Conservation (phyloP, 2,113 vertebrate genomes). For the Poicephalus gulielmi region DNA sequence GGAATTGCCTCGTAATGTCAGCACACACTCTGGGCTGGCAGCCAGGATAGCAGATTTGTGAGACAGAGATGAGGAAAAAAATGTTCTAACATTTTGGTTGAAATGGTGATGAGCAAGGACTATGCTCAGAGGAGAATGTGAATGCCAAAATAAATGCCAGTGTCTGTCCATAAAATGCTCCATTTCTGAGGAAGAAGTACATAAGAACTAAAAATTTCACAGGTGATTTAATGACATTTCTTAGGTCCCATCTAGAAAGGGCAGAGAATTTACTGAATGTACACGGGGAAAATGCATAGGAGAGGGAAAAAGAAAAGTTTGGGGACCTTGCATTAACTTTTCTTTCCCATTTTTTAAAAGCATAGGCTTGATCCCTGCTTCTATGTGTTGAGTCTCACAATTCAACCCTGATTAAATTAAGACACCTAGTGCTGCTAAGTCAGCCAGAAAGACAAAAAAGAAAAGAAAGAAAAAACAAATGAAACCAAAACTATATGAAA, state of each 20-base stretch:
- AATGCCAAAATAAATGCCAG: neutral
- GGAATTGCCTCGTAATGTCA: neutral
- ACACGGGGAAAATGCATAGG: neutral
- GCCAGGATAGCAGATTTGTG: neutral
- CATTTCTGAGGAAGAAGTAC: neutral
- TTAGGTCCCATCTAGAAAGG: neutral
- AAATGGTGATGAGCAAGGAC: neutral
- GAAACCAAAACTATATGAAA: neutral
- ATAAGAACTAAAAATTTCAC: neutral
- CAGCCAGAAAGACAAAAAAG: neutral
- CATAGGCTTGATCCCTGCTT: neutral
- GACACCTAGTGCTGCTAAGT: neutral
- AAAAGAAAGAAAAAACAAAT: rapidly evolving
- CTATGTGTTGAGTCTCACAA: neutral
- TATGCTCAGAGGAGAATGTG: neutral
- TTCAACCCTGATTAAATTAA: neutral
- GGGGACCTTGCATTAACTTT: neutral
- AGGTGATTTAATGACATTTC: neutral
- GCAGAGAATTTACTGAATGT: neutral
- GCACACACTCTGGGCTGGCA: neutral
- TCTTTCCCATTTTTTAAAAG: neutral
- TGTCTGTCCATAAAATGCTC: neutral
- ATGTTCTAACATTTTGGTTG: neutral
- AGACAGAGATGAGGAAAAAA: neutral
- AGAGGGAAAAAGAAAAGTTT: neutral